Percentiles rank a stretch among this genome's conserved stretches.
Evolutionary conservation across 1,140 invertebrate species (phyloP).

Genomic region (Heliconius eleuchia): DNA sequence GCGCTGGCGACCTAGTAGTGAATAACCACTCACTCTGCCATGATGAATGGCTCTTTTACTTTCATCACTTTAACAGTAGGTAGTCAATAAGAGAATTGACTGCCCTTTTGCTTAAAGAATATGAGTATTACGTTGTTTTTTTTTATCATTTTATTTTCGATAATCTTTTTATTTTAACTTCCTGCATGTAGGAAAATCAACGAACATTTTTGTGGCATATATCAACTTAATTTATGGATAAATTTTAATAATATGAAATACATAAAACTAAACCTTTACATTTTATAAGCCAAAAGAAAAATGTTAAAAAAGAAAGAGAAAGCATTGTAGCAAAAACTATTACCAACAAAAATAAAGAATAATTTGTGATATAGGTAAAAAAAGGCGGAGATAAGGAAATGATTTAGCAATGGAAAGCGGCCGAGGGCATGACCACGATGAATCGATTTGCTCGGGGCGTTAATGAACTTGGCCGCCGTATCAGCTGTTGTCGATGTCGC

Average conservation of each 20-base stretch:
- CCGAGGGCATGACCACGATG: slow-evolving; percentile 57
- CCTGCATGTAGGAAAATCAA: neutral
- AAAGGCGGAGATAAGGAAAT: slow-evolving; percentile 54
- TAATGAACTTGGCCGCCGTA: slow-evolving; percentile 76
- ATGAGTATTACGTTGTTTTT: neutral
- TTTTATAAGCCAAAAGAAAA: slow-evolving; percentile 16
- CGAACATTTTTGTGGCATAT: too few relatives aligned
- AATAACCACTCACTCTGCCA: slow-evolving; percentile 50
- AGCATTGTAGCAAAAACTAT: slow-evolving; percentile 24
- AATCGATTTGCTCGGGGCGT: slow-evolving; percentile 72
- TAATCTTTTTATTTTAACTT: neutral
- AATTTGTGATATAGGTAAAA: slow-evolving; percentile 28
- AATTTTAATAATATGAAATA: too few relatives aligned
- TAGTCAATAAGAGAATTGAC: neutral
- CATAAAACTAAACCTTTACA: neutral
- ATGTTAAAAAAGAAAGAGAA: slow-evolving; percentile 33
- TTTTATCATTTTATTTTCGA: neutral
- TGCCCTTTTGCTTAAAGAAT: neutral
- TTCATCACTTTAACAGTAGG: slow-evolving; percentile 58
- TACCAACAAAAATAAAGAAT: slow-evolving; percentile 24
- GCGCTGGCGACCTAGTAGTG: slow-evolving; percentile 60
- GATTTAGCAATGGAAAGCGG: slow-evolving; percentile 65
- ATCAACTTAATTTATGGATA: too few relatives aligned
- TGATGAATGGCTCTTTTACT: slow-evolving; percentile 74
- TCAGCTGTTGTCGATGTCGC: slow-evolving; percentile 64